Conservation (phyloP, 2,113 vertebrate genomes). For the Rallus limicola region DNA sequence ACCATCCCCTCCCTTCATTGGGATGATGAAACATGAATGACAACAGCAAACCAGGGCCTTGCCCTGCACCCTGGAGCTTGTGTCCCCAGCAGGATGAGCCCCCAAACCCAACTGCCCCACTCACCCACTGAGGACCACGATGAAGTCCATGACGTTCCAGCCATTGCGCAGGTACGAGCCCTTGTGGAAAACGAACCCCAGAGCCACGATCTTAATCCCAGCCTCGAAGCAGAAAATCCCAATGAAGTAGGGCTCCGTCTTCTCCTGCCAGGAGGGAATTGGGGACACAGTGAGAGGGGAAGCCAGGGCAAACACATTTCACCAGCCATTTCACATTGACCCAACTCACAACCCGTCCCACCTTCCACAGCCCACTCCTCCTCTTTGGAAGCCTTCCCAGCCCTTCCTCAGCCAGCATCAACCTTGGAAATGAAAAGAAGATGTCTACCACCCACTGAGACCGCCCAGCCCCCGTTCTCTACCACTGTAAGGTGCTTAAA, state of each 20-base stretch:
- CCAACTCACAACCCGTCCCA: not conserved
- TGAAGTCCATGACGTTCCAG: constrained; percentile 99
- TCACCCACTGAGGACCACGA: constrained; percentile 98
- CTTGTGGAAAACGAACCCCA: constrained; percentile 98
- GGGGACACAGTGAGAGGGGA: not conserved
- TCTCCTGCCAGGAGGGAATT: constrained; percentile 81
- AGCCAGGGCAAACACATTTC: not conserved
- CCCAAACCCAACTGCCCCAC: constrained; percentile 11
- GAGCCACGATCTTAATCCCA: constrained; percentile 95
- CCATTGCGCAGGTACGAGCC: constrained; percentile 97
- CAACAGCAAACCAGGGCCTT: not conserved
- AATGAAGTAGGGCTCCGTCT: constrained; percentile 98
- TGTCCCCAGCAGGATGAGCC: rapidly evolving
- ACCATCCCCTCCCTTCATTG: rapidly evolving
- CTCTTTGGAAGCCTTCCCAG: not conserved
- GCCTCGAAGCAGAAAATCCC: constrained; percentile 99
- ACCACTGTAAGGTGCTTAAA: not conserved
- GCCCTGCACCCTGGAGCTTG: rapidly evolving
- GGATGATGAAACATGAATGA: not conserved
- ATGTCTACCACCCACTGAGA: not conserved
- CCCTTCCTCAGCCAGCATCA: not conserved
- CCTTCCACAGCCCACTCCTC: not conserved
- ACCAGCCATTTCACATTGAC: not conserved
- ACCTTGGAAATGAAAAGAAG: not conserved
- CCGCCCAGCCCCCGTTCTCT: not conserved